Evolutionary conservation across 35 echinoderm and acorn worm species (phyloP).

Genomic region (Amphiura filiformis): DNA sequence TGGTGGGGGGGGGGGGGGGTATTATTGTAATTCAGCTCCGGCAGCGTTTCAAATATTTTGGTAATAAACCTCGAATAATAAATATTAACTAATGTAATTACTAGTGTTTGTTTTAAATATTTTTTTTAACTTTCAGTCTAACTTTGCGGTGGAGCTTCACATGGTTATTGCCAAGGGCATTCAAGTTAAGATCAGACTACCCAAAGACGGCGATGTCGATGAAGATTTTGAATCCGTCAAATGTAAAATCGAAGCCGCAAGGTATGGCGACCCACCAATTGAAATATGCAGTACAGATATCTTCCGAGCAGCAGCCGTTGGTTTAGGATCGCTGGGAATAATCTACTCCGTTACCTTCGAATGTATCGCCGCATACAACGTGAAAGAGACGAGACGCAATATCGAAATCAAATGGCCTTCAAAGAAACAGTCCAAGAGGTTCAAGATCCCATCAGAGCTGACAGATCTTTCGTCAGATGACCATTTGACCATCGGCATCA

Average conservation of each 20-base stretch:
- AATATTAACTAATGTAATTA: too few species aligned
- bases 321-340: slow-evolving; percentile 79
- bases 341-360: slow-evolving; percentile 80
- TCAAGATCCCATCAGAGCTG: slow-evolving; percentile 71
- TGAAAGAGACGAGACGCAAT: slow-evolving; percentile 53
- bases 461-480: slow-evolving; percentile 65
- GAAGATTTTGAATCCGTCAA: slow-evolving; percentile 76
- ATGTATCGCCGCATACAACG: slow-evolving; percentile 72
- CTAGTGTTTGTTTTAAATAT: too few species aligned
- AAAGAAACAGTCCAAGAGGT: not conserved
- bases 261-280: slow-evolving; percentile 65
- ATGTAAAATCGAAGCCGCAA: slow-evolving; percentile 45
- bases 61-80: too few species aligned
- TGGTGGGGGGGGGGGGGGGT: too few species aligned
- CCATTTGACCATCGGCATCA: slow-evolving; percentile 80
- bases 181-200: slow-evolving; percentile 61
- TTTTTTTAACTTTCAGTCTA: slow-evolving; percentile 77
- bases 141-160: slow-evolving; percentile 62
- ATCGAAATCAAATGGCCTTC: slow-evolving; percentile 70
- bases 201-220: slow-evolving; percentile 59
- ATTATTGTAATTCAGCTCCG: too few species aligned
- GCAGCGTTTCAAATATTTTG: too few species aligned
- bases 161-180: slow-evolving; percentile 78
- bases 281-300: slow-evolving; percentile 60
- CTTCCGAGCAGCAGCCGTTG: slow-evolving; percentile 77